Conservation (phyloP, 2,888 invertebrate species). For the Stegophylla sp. region DNA sequence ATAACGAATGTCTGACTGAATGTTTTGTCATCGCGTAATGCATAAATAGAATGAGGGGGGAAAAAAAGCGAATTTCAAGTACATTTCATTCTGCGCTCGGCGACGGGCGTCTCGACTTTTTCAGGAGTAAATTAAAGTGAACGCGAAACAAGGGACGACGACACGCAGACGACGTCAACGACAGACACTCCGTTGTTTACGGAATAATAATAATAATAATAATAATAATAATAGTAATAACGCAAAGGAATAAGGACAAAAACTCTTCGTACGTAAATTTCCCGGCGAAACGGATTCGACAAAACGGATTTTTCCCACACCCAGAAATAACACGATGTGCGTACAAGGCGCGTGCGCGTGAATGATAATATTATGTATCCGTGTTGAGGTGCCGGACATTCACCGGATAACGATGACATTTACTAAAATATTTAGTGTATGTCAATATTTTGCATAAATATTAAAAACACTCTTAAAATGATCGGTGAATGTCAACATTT, state of each 20-base stretch:
- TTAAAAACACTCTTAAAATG: too few relatives aligned
- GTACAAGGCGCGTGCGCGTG: too few relatives aligned
- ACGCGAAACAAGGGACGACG: conserved; percentile 17
- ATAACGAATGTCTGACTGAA: conserved; percentile 42
- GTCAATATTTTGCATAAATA: too few relatives aligned
- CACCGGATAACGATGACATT: too few relatives aligned
- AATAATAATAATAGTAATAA: too few relatives aligned
- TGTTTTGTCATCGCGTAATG: conserved; percentile 28
- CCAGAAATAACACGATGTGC: too few relatives aligned
- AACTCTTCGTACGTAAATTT: conserved; percentile 1
- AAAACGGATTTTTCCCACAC: neutral
- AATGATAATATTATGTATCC: too few relatives aligned
- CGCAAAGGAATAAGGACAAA: neutral
- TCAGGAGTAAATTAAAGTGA: conserved; percentile 33
- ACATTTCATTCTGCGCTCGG: conserved; percentile 20
- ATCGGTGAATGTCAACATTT: too few relatives aligned
- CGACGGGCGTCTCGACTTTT: conserved; percentile 20
- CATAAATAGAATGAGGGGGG: neutral
- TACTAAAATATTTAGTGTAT: too few relatives aligned
- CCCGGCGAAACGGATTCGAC: neutral
- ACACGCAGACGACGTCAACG: conserved; percentile 26
- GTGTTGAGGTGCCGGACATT: too few relatives aligned
- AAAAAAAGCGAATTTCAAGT: conserved; percentile 26
- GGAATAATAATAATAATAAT: too few relatives aligned
- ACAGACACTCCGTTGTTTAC: conserved; percentile 26